Percentiles rank a stretch among this genome's conserved stretches.
Evolutionary conservation across 1,140 invertebrate species (phyloP).

Genomic region (Drosophila arawakana): DNA sequence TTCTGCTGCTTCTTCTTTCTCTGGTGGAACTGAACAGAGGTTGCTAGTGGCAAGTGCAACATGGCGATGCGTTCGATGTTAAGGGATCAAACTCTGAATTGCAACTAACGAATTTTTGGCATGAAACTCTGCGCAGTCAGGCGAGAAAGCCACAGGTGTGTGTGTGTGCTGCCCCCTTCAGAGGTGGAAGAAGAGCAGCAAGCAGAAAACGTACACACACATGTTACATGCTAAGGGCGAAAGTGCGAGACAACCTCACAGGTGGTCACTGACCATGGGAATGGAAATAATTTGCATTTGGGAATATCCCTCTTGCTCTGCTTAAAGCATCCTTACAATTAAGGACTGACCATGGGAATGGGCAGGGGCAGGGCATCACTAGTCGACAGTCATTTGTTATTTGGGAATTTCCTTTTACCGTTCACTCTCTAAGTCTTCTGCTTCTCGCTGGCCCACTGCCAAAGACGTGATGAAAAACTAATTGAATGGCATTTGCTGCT

Average conservation of each 20-base stretch:
- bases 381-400: conserved; percentile 10
- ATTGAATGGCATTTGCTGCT: conserved; percentile 62
- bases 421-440: background rate
- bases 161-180: background rate
- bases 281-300: conserved; percentile 24
- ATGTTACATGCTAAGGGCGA: conserved; percentile 29
- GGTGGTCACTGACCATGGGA: conserved; percentile 49
- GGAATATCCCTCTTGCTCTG: conserved; percentile 48
- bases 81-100: conserved; percentile 59
- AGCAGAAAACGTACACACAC: conserved; percentile 1
- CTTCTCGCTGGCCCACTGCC: conserved; percentile 48
- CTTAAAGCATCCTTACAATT: conserved; percentile 50
- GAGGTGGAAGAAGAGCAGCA: background rate
- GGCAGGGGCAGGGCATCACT: conserved; percentile 5
- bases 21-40: conserved; percentile 33
- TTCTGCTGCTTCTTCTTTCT: conserved; percentile 34
- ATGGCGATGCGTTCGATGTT: conserved; percentile 48
- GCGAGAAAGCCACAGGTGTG: conserved; percentile 63
- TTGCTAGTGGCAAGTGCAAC: conserved; percentile 56
- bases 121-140: conserved; percentile 28
- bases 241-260: conserved; percentile 50
- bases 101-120: conserved; percentile 56
- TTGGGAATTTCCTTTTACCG: conserved; percentile 57
- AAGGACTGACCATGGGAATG: conserved; percentile 15
- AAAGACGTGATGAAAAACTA: conserved; percentile 71